phyloP scores from a whole-genome alignment of 2,888 invertebrate genomes.

The Hydrotaea cyrtoneurina region DNA sequence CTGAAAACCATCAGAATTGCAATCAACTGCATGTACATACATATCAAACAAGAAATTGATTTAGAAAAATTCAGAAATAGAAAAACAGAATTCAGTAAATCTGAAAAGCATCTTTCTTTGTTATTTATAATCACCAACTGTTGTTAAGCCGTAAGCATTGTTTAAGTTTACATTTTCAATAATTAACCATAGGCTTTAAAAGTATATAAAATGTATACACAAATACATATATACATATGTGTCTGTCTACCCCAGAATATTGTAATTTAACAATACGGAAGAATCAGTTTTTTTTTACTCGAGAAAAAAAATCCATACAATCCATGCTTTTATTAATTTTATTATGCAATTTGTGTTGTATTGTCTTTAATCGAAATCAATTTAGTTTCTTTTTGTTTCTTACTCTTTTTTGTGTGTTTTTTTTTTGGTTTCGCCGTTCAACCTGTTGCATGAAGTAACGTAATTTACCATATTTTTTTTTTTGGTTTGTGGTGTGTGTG shows the following conservation, averaged over 20 bases:
- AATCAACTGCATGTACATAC: neutral
- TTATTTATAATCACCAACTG: too few relatives aligned
- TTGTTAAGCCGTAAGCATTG: too few relatives aligned
- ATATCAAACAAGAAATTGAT: neutral
- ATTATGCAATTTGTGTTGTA: neutral
- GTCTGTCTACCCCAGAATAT: too few relatives aligned
- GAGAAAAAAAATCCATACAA: neutral
- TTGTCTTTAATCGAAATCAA: constrained; percentile 21
- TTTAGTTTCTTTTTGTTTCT: neutral
- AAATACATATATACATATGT: too few relatives aligned
- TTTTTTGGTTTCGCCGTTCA: neutral
- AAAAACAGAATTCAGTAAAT: too few relatives aligned
- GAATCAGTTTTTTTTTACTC: neutral
- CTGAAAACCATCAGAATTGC: neutral
- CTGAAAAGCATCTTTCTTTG: too few relatives aligned
- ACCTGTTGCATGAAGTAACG: constrained; percentile 27
- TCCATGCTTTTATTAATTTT: neutral
- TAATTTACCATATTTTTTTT: neutral
- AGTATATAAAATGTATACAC: too few relatives aligned
- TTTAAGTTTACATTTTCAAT: too few relatives aligned
- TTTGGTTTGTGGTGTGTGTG: neutral
- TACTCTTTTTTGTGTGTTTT: neutral
- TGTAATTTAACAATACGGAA: neutral
- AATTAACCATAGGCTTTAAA: too few relatives aligned
- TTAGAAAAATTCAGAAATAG: neutral